Evolutionary conservation across 2,113 vertebrate species (phyloP), one percentile per base, ranked within the genome.

Genomic region (Indri indri): DNA sequence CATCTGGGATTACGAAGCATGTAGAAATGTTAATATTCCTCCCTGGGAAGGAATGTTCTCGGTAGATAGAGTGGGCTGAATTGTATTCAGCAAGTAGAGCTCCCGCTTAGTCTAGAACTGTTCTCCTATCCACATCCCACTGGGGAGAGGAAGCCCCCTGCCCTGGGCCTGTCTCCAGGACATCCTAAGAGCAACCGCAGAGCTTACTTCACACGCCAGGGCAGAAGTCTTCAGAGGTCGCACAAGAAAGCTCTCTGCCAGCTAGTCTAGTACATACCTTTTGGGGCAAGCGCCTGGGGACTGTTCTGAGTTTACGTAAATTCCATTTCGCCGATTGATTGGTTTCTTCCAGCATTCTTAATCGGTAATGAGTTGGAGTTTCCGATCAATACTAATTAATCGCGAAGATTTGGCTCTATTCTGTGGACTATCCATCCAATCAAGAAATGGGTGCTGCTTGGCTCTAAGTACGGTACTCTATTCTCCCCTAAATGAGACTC

Each of bases 221-320:
- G 34, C 37, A n/a, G 61, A 40, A 20, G 2, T 37, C 25, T 11
- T 37, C 34, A 10, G 7, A 20, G 11, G 14, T 12, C 20, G 14
- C 37, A 23, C 13, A 37, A 11, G 54, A 47, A 66, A 52, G 25
- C 20, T 34, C 23, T 91, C 3, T 50, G 57, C 23, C 5, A 61
- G 0, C 0, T 0, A 27, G n/a, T 45, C 74, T 25, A 76, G 85
- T 79, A 16, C 0, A 1, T 4, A 13, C n/a, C 18, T 32, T 32
- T 12, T 32, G n/a, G 22, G 9, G n/a, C 34, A 12, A 34, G 68
- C 4, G 2, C 40, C 14, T 22, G 30, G 66, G 34, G 12, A 6
- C 6, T 30, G 50, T 20, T 37, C 14, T 40, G 84, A 79, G 30
- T 47, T 70, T 11, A 11, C 13, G 17, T 30, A 70, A 91, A 80